Percentiles rank a stretch among this genome's conserved stretches.
phyloP scores from a whole-genome alignment of 2,113 vertebrate species.

The Crocuta crocuta region DNA sequence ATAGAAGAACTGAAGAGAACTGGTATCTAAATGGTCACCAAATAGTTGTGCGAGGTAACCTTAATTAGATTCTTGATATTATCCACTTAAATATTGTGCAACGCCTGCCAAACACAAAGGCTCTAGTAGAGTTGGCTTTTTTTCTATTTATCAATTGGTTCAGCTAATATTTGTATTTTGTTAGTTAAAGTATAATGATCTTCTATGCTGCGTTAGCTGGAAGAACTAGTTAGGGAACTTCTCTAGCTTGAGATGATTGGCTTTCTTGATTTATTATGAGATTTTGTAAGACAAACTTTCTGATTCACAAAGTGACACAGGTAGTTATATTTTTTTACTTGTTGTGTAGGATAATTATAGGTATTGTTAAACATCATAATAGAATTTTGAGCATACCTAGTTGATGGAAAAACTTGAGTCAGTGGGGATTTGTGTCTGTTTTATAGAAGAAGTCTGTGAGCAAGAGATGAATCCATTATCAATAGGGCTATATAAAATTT shows the following conservation, averaged over 20 bases:
- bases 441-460: not conserved
- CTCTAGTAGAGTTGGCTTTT: not conserved
- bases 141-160: not conserved
- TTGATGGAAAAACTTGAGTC: not conserved
- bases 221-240: not conserved
- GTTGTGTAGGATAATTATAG: not conserved
- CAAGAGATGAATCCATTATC: not conserved
- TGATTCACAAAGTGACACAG: not conserved
- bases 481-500: not conserved
- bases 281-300: not conserved
- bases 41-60: not conserved
- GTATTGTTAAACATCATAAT: not conserved
- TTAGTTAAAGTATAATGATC: not conserved
- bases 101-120: not conserved
- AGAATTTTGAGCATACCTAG: not conserved
- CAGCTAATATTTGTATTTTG: not conserved
- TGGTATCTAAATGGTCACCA: not conserved
- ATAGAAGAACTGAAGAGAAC: not conserved
- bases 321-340: not conserved
- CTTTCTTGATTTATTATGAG: not conserved
- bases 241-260: not conserved
- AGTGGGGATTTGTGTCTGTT: not conserved
- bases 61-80: constrained; percentile 5
- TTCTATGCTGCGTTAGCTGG: not conserved
- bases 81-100: not conserved